A percentile compares a stretch with the other conserved stretches of the same genome.
Conservation (phyloP, 1,140 invertebrate genomes). For the Brachionus rubens region DNA sequence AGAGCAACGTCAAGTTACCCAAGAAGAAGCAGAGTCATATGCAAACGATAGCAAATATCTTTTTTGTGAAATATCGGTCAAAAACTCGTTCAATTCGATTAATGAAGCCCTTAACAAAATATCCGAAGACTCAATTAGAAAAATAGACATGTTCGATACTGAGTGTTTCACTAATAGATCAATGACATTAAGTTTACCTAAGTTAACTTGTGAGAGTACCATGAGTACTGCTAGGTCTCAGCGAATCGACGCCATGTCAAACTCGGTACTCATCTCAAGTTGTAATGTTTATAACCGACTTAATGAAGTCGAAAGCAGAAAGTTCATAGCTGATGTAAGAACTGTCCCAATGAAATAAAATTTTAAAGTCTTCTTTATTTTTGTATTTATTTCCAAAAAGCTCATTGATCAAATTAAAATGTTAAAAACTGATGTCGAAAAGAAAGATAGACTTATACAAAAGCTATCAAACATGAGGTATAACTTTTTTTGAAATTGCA, state of each 20-base stretch:
- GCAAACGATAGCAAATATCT: background rate
- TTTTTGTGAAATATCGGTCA: conserved; percentile 3
- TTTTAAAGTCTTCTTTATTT: too few relatives aligned
- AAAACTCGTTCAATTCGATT: background rate
- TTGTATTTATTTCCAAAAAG: background rate
- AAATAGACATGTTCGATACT: background rate
- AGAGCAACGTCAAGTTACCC: background rate
- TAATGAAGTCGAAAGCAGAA: conserved; percentile 27
- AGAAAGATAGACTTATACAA: conserved; percentile 56
- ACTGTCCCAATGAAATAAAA: background rate
- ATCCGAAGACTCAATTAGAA: background rate
- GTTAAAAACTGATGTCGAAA: conserved; percentile 55
- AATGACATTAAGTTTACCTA: background rate
- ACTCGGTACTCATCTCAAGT: conserved; percentile 12
- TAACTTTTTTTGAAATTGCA: background rate
- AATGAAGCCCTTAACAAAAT: background rate
- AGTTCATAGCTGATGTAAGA: conserved; percentile 18
- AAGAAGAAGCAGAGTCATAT: background rate
- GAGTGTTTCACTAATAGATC: background rate
- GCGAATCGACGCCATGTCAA: conserved; percentile 34
- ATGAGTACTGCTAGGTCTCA: conserved; percentile 5
- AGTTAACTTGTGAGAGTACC: background rate
- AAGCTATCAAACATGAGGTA: conserved; percentile 52
- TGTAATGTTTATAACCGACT: background rate
- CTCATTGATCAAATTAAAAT: conserved; percentile 53